phyloP scores from a whole-genome alignment of 2,888 invertebrate genomes.

The Macaria notata region DNA sequence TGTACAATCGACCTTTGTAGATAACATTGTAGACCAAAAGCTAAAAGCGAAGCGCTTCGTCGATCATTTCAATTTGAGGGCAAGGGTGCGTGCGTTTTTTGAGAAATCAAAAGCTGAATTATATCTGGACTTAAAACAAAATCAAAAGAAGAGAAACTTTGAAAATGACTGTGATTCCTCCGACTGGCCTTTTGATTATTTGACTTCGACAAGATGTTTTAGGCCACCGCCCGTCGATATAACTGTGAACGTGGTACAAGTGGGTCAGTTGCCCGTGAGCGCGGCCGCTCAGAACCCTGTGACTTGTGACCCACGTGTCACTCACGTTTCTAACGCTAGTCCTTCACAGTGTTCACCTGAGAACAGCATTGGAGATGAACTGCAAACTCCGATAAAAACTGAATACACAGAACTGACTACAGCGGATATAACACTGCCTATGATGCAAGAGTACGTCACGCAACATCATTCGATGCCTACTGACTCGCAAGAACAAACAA shows the following conservation, averaged over 20 bases:
- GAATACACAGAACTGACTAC: conserved; percentile 76
- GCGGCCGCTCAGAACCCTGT: conserved; percentile 74
- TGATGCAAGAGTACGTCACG: conserved; percentile 60
- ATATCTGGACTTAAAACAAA: conserved; percentile 40
- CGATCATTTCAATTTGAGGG: conserved; percentile 53
- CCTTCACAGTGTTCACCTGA: conserved; percentile 71
- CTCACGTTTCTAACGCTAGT: conserved; percentile 71
- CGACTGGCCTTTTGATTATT: conserved; percentile 37
- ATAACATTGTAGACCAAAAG: conserved; percentile 32
- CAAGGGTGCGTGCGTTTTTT: conserved; percentile 66
- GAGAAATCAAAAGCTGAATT: conserved; percentile 56
- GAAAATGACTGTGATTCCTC: conserved; percentile 22
- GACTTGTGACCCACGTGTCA: conserved; percentile 73
- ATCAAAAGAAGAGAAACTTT: conserved; percentile 39
- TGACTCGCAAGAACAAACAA: conserved; percentile 44
- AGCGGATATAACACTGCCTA: conserved; percentile 64
- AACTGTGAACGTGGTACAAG: conserved; percentile 83
- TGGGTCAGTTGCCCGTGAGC: conserved; percentile 74
- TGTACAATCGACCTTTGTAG: neutral
- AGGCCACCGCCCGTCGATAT: conserved; percentile 67
- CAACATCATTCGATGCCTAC: conserved; percentile 48
- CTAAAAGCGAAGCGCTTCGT: conserved; percentile 46
- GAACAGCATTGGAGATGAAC: conserved; percentile 61
- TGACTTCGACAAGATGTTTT: conserved; percentile 78
- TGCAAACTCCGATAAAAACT: conserved; percentile 62